Evolutionary conservation across 2,113 vertebrate species (phyloP).

Genomic region (Dromaius novaehollandiae): DNA sequence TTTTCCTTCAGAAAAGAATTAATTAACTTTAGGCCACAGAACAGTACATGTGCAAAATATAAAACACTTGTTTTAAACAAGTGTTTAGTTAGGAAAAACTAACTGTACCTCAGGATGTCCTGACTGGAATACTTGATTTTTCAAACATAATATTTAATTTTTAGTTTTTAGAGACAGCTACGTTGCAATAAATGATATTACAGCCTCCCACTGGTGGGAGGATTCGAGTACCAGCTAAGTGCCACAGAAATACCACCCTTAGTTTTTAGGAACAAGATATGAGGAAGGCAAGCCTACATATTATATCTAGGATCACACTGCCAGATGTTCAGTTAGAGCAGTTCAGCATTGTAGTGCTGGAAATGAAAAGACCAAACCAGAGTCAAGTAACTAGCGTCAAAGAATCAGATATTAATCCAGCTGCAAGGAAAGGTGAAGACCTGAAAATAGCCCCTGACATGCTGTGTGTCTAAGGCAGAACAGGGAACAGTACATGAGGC

Average conservation of each 20-base stretch:
- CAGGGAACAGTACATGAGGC: not conserved
- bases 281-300: not conserved
- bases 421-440: not conserved
- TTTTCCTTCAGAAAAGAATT: not conserved
- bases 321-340: not conserved
- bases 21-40: not conserved
- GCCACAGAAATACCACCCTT: not conserved
- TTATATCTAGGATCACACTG: not conserved
- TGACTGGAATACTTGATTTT: not conserved
- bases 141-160: not conserved
- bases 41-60: not conserved
- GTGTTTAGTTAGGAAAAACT: not conserved
- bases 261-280: not conserved
- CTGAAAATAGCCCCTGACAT: not conserved
- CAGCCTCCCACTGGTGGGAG: rapidly evolving
- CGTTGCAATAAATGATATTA: not conserved
- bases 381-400: not conserved
- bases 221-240: not conserved
- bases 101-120: not conserved
- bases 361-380: not conserved
- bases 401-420: not conserved
- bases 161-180: not conserved
- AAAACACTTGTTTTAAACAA: not conserved
- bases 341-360: not conserved
- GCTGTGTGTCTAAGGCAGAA: not conserved